Evolutionary conservation across 1,140 invertebrate species (phyloP).

Genomic region (Zaprionus davidi): DNA sequence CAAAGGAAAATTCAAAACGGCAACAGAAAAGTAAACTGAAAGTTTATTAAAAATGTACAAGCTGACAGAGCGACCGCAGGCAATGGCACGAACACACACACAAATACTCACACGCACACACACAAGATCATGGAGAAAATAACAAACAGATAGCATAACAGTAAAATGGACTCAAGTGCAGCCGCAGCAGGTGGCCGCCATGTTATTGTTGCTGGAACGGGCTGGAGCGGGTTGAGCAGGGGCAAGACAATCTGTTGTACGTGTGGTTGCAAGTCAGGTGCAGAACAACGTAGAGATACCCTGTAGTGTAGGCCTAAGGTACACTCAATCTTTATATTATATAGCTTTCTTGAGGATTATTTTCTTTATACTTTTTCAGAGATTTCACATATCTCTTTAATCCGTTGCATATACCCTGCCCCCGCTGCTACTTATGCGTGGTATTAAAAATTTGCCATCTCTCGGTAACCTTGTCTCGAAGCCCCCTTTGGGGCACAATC

Average conservation of each 20-base stretch:
- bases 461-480: constrained; percentile 74
- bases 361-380: neutral
- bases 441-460: constrained; percentile 65
- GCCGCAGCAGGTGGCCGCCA: constrained; percentile 77
- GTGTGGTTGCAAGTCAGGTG: neutral
- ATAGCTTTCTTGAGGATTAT: neutral
- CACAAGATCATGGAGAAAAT: constrained; percentile 28
- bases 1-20: constrained; percentile 34
- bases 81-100: constrained; percentile 19
- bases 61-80: constrained; percentile 46
- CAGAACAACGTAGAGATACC: neutral
- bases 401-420: neutral
- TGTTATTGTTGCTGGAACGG: constrained; percentile 50
- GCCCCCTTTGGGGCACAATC: constrained; percentile 40
- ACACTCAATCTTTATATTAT: neutral
- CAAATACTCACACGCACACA: constrained; percentile 2
- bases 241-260: constrained; percentile 8
- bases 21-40: constrained; percentile 56
- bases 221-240: neutral
- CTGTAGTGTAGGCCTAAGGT: neutral
- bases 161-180: constrained; percentile 77
- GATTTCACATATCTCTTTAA: neutral
- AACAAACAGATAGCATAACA: constrained; percentile 60
- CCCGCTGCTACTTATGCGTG: neutral
- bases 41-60: constrained; percentile 78